Conservation (phyloP, 2,797 vertebrate genomes). For the Tapera naevia region DNA sequence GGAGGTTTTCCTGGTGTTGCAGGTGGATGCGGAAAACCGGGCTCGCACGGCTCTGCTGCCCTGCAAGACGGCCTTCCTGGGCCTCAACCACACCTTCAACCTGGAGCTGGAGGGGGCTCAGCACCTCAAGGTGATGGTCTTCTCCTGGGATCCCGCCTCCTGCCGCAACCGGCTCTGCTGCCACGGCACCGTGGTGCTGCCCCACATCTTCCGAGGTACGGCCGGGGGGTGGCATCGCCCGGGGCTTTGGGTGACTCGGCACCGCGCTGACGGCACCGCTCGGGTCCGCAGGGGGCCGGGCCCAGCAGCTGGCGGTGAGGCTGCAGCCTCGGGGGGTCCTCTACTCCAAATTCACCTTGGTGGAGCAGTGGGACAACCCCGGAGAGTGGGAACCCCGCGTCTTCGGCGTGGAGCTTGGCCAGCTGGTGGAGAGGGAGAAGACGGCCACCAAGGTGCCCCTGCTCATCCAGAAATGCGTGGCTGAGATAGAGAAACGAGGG, state of each 20-base stretch:
- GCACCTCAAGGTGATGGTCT: constrained; percentile 80
- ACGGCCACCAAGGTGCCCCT: constrained; percentile 77
- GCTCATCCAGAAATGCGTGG: constrained; percentile 87
- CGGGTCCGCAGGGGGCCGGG: constrained; percentile 74
- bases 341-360: constrained; percentile 84
- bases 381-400: constrained; percentile 73
- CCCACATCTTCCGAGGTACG: constrained; percentile 74
- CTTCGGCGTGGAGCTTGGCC: constrained; percentile 85
- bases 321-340: constrained; percentile 86
- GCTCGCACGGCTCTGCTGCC: constrained; percentile 83
- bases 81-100: constrained; percentile 88
- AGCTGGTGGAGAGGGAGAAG: constrained; percentile 85
- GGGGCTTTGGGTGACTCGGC: fast-evolving
- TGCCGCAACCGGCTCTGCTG: constrained; percentile 84
- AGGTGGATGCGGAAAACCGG: constrained; percentile 82
- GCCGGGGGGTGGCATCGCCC: too few relatives aligned
- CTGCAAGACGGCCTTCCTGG: constrained; percentile 73
- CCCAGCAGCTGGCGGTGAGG: constrained; percentile 85
- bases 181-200: constrained; percentile 82
- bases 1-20: constrained; percentile 83
- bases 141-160: constrained; percentile 71
- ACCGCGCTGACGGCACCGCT: fast-evolving
- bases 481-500: constrained; percentile 87
- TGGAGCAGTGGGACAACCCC: constrained; percentile 79
- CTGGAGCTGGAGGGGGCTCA: constrained; percentile 85